Conservation (phyloP, 2,888 invertebrate species). For the Chouioia cunea region DNA sequence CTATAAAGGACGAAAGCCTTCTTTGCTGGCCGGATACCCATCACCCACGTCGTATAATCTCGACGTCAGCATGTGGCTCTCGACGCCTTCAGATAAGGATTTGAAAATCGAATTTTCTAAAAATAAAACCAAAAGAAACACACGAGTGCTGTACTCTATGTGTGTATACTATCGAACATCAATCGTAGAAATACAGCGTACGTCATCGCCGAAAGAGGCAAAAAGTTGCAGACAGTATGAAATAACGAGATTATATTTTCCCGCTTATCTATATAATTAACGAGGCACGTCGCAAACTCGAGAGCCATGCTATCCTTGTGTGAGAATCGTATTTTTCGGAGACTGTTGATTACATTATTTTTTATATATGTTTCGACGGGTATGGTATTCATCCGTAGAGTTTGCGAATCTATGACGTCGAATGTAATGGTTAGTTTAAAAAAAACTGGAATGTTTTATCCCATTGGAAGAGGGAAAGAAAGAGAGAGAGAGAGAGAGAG, state of each 20-base stretch:
- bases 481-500: no score
- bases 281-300: slow-evolving; percentile 4
- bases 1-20: no score
- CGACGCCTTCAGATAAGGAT: slow-evolving; percentile 2
- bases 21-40: no score
- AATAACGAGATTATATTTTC: slow-evolving; percentile 22
- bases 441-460: background rate
- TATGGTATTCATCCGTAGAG: no score
- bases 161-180: no score
- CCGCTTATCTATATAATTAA: slow-evolving; percentile 43
- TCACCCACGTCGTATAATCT: no score
- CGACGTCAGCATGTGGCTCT: background rate
- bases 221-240: background rate
- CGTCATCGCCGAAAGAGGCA: background rate
- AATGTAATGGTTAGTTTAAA: slow-evolving; percentile 28
- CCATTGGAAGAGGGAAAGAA: no score
- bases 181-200: background rate
- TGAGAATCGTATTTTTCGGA: slow-evolving; percentile 37
- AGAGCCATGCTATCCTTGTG: background rate
- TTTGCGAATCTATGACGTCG: background rate
- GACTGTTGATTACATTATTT: slow-evolving; percentile 22
- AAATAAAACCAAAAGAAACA: slow-evolving; percentile 37
- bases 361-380: background rate
- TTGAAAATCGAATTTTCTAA: slow-evolving; percentile 23
- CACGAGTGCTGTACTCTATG: slow-evolving; percentile 10